Conservation (phyloP, 2,797 vertebrate species). For the Meda fulgida region DNA sequence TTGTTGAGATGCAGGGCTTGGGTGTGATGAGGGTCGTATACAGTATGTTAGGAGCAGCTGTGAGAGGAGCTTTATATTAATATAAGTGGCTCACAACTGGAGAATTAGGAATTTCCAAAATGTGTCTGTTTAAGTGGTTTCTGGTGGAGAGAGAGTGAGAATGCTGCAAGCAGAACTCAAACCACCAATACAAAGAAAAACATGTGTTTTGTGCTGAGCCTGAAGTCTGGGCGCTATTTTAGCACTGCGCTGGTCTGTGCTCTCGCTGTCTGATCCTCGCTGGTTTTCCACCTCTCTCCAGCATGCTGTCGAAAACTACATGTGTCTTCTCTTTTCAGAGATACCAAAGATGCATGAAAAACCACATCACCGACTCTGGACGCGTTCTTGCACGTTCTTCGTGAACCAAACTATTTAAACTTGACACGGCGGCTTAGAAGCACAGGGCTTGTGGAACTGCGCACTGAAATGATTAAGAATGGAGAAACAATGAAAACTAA, state of each 20-base stretch:
- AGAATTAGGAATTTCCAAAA: background rate
- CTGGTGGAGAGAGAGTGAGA: background rate
- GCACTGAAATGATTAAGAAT: background rate
- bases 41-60: background rate
- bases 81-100: background rate
- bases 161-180: background rate
- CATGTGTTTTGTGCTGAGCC: constrained; percentile 35
- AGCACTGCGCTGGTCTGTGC: background rate
- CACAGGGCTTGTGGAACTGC: background rate
- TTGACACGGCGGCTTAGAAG: background rate
- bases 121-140: background rate
- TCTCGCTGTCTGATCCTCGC: background rate
- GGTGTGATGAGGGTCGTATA: background rate
- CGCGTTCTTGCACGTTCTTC: constrained; percentile 13
- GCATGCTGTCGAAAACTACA: background rate
- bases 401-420: background rate
- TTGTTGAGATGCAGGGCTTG: background rate
- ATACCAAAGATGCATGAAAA: constrained; percentile 24
- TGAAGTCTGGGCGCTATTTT: constrained; percentile 28
- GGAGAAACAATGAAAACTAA: background rate
- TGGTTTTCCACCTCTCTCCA: background rate
- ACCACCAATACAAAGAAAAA: background rate
- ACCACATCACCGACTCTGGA: background rate
- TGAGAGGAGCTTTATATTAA: background rate
- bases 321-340: constrained; percentile 19